Evolutionary conservation across 2,113 vertebrate species (phyloP), one percentile per base, ranked within the genome.

Genomic region (Spilogale gracilis): DNA sequence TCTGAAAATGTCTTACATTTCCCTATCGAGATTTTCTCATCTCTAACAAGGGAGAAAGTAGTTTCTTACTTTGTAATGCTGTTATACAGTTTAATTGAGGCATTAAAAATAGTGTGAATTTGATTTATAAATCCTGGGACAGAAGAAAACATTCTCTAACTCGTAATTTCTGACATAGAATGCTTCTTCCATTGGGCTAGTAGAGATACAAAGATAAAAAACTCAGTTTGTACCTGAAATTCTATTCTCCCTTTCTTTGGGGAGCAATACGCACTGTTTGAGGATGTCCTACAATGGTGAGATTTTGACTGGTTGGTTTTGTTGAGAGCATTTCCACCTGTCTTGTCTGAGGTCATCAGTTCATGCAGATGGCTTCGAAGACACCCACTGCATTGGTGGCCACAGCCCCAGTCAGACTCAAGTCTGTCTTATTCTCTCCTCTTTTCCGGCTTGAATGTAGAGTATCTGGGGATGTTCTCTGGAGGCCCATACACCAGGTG

Each of bases 111-210:
- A 52, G 23, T 61, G n/a, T 23, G 23, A 73, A 30, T 88, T 27
- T 73, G 85, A 74, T 10, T 30, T 91, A 18, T 65, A 81, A 94
- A 80, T n/a, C 12, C 17, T 88, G 45, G 13, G 9, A 6, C 45
- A 6, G 54, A 74, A 91, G 48, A 73, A 96, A 94, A 94, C 4
- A 93, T 3, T 69, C 52, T 84, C 84, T 73, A 69, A 60, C 18
- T 67, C 8, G 7, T 71, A 61, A 90, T 92, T 92, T 91, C 27
- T 88, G 43, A 63, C 5, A 80, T 0, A 54, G 30, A 91, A 60
- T 1, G 0, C 78, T 84, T 84, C 50, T 73, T 92, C 25, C 91
- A 1, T 61, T 94, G n/a, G 21, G 43, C 27, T 89, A 6, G 12
- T 23, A 11, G 58, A 86, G 56, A 48, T 69, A 76, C 13, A 81